phyloP scores from a whole-genome alignment of 1,140 invertebrate genomes.

The Lepeophtheirus salmonis region DNA sequence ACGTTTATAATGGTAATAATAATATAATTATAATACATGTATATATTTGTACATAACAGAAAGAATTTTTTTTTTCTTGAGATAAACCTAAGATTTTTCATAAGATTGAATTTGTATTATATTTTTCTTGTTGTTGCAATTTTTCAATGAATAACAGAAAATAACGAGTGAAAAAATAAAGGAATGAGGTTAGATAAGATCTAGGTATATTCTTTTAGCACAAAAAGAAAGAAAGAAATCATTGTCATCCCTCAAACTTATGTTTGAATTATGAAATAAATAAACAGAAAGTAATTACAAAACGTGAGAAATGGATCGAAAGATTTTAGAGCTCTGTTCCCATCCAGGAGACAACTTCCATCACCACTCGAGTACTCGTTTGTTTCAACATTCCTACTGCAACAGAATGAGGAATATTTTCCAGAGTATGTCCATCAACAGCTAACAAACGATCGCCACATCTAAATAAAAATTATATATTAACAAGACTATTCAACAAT shows the following conservation, averaged over 20 bases:
- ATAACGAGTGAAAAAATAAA: not conserved
- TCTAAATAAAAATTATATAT: slow-evolving; percentile 23
- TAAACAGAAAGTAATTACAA: not conserved
- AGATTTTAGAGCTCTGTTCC: slow-evolving; percentile 26
- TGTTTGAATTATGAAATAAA: not conserved
- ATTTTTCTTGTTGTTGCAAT: not conserved
- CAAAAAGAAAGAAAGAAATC: too few species aligned
- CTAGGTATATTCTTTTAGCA: too few species aligned
- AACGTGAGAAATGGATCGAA: not conserved
- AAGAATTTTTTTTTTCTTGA: not conserved
- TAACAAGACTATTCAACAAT: too few species aligned
- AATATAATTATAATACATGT: not conserved
- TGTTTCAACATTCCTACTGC: slow-evolving; percentile 32
- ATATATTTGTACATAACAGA: not conserved
- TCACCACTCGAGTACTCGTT: slow-evolving; percentile 29
- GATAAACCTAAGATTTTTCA: not conserved
- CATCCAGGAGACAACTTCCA: slow-evolving; percentile 30
- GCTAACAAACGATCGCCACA: slow-evolving; percentile 34
- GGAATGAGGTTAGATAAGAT: not conserved
- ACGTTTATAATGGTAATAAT: not conserved
- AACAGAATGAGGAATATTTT: slow-evolving; percentile 29
- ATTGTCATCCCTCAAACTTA: too few species aligned
- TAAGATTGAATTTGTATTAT: not conserved
- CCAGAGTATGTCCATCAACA: slow-evolving; percentile 32
- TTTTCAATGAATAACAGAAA: not conserved